phyloP scores from a whole-genome alignment of 2,113 vertebrate species.

The Leucosticte australis region DNA sequence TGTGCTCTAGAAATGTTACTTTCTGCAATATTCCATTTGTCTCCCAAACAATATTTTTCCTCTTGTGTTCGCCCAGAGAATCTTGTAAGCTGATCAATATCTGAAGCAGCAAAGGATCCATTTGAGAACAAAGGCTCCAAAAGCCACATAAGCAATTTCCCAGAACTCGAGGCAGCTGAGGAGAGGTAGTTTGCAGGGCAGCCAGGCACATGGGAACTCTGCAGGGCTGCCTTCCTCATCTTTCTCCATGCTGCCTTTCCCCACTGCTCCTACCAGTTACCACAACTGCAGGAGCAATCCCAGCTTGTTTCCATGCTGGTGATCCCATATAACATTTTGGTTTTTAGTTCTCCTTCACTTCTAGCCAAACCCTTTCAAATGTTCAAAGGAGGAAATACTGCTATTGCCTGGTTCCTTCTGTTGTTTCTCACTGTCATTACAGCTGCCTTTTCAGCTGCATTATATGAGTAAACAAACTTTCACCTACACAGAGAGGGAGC shows the following conservation, averaged over 20 bases:
- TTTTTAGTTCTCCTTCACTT: neutral
- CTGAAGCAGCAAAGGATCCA: slow-evolving; percentile 39
- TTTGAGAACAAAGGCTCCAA: slow-evolving; percentile 61
- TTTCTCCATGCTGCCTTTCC: neutral
- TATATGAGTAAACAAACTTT: slow-evolving; percentile 17
- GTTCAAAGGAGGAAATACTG: neutral
- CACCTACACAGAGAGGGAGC: neutral
- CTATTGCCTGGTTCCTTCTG: neutral
- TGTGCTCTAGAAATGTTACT: slow-evolving; percentile 42
- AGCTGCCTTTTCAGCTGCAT: neutral
- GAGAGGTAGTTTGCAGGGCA: neutral
- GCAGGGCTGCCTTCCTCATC: neutral
- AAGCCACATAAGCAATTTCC: slow-evolving; percentile 53
- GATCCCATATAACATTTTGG: neutral
- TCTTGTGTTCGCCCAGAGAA: slow-evolving; percentile 53
- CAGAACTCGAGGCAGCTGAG: neutral
- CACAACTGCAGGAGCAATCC: neutral
- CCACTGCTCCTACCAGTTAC: neutral
- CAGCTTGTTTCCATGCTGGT: neutral
- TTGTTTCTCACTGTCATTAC: neutral
- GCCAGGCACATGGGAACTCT: neutral
- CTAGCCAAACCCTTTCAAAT: neutral
- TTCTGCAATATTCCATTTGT: slow-evolving; percentile 49
- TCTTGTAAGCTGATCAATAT: slow-evolving; percentile 56
- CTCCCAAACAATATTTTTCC: slow-evolving; percentile 54